Evolutionary conservation across 2,888 invertebrate genomes (phyloP).

Genomic region (Netelia virgata): DNA sequence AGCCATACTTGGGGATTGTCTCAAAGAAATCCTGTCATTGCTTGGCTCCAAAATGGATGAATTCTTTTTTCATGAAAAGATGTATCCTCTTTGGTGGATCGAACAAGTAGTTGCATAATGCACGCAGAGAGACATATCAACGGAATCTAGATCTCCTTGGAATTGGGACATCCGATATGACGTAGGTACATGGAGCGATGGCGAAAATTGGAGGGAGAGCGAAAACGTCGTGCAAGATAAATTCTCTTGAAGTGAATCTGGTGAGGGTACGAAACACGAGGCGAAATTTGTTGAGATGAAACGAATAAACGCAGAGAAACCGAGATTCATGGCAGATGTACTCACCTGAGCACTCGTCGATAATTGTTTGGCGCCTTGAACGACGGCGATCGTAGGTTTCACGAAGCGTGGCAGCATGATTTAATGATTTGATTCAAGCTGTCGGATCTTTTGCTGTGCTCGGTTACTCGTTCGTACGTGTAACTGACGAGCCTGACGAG

Average conservation of each 20-base stretch:
- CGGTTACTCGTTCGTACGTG: conserved; percentile 61
- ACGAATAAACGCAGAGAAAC: background rate
- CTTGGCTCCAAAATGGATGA: background rate
- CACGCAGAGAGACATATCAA: background rate
- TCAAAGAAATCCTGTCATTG: background rate
- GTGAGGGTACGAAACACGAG: conserved; percentile 13
- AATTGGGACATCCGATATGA: conserved; percentile 27
- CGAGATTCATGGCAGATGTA: background rate
- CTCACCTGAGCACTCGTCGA: conserved; percentile 81
- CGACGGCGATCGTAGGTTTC: conserved; percentile 77
- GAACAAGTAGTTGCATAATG: conserved; percentile 68
- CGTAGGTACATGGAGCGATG: conserved; percentile 1
- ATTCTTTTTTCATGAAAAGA: conserved; percentile 55
- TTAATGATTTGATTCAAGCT: conserved; percentile 28
- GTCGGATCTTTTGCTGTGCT: conserved; percentile 25
- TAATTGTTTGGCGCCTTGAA: conserved; percentile 79
- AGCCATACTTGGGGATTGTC: conserved; percentile 6
- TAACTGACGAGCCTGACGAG: conserved; percentile 47
- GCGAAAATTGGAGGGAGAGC: background rate
- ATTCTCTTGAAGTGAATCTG: conserved; percentile 16
- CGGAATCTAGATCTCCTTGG: conserved; percentile 39
- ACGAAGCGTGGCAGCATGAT: conserved; percentile 82
- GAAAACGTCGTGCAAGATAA: background rate
- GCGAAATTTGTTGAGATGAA: conserved; percentile 13
- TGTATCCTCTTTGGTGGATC: conserved; percentile 23